Conservation (phyloP, 2,113 vertebrate species). For the Sylvietta virens region DNA sequence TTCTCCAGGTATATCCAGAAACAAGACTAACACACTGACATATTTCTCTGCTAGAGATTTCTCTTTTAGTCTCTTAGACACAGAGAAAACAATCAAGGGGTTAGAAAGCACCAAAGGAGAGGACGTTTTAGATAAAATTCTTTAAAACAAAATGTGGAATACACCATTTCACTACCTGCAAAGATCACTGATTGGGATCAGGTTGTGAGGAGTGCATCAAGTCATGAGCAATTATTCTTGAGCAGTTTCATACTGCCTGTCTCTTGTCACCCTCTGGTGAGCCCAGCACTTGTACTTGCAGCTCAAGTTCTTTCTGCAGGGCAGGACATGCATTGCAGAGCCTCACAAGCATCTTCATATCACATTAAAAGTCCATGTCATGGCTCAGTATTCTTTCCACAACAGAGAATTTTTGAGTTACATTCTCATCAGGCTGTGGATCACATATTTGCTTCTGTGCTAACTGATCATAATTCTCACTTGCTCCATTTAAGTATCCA, state of each 20-base stretch:
- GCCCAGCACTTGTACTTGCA: not conserved
- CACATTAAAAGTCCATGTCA: not conserved
- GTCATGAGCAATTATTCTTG: not conserved
- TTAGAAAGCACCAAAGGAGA: not conserved
- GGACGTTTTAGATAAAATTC: not conserved
- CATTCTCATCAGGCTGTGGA: not conserved
- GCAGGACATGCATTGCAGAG: not conserved
- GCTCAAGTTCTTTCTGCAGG: not conserved
- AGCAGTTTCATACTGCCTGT: not conserved
- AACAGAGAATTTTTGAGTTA: not conserved
- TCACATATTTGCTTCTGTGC: not conserved
- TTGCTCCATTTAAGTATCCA: conserved; percentile 8
- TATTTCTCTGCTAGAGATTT: not conserved
- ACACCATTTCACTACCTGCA: not conserved
- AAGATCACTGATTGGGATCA: not conserved
- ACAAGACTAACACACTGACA: not conserved
- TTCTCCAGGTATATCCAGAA: not conserved
- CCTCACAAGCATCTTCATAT: not conserved
- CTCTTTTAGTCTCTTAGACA: not conserved
- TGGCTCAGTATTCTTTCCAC: not conserved
- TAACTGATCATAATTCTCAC: not conserved
- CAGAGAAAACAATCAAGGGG: not conserved
- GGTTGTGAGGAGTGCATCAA: not conserved
- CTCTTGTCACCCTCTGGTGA: not conserved
- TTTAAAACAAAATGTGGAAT: not conserved